Percentiles rank a stretch among this genome's conserved stretches.
Evolutionary conservation across 2,113 vertebrate species (phyloP).

Genomic region (Oncorhynchus clarkii): DNA sequence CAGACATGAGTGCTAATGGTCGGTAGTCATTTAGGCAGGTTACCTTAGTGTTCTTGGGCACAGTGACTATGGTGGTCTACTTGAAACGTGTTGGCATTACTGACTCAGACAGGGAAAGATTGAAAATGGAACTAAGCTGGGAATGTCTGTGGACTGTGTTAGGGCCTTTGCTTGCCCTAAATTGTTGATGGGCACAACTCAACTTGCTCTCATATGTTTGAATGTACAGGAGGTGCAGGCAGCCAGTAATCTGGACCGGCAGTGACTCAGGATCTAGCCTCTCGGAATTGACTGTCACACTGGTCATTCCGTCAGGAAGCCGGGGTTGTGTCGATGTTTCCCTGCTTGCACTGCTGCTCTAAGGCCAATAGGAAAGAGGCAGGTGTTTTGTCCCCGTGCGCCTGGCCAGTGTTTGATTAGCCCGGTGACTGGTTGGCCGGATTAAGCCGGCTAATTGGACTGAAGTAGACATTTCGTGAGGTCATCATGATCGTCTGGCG

Average conservation of each 20-base stretch:
- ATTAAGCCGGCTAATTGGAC: background rate
- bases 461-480: background rate
- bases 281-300: background rate
- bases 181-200: background rate
- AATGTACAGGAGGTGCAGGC: background rate
- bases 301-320: background rate
- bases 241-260: background rate
- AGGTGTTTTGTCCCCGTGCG: no score
- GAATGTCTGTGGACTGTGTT: background rate
- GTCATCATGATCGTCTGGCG: background rate
- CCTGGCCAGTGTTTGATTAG: slow-evolving; percentile 2
- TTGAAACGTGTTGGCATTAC: no score
- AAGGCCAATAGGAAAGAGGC: background rate
- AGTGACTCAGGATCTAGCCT: background rate
- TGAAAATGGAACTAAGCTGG: background rate
- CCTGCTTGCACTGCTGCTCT: background rate
- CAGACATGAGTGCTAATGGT: no score
- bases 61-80: no score
- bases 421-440: background rate
- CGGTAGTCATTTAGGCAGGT: no score
- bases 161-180: background rate
- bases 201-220: background rate
- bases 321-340: background rate
- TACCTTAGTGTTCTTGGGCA: no score
- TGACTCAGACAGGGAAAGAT: no score